Base-by-base conservation (phyloP, 2,797 vertebrate genomes). In the Karalla daura region DNA sequence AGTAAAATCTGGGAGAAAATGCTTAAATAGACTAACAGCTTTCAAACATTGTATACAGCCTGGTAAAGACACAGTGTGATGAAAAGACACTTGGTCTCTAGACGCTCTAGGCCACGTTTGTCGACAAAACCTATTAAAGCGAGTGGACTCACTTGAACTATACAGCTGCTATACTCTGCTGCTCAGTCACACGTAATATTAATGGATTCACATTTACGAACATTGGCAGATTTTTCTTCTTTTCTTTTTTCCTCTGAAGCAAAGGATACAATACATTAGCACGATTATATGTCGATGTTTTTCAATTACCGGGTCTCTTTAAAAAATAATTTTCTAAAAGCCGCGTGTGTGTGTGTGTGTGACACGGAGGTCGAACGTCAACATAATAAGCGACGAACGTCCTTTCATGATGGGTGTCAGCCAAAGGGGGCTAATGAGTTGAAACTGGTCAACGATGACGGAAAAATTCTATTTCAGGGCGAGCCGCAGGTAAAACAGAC, bases 371-470 rank as follows among this genome's bases (percentile, higher is more conserved):
- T n/a, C n/a, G n/a, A 53, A 65, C 27, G 43, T 23, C 12, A 41
- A 69, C 18, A 6, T 41, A 55, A 23, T 17, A 40, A 41, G 41
- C 18, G 39, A 47, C 17, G 36, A 52, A 14, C 44, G n/a, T 24
- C 17, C 10, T 33, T 62, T 74, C 21, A 35, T 60, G 39, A 63
- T 24, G 12, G 13, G 20, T 39, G 21, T 17, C n/a, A 58, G 59
- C 33, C 1, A 49, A 56, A 63, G 9, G 72, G n/a, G 20, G 44
- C 30, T 53, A 50, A 67, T 49, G 58, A 51, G 30, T 55, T 60
- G 35, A 46, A 52, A 55, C 53, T 17, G 72, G 52, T 36, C 20
- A 55, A 25, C 62, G 49, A 32, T 27, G 44, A 60, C 18, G 58
- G 55, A 52, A 70, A 63, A n/a, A 45, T 21, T 35, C 23, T 32